phyloP scores from a whole-genome alignment of 2,797 vertebrate species.

The Eurystomus glaucurus region DNA sequence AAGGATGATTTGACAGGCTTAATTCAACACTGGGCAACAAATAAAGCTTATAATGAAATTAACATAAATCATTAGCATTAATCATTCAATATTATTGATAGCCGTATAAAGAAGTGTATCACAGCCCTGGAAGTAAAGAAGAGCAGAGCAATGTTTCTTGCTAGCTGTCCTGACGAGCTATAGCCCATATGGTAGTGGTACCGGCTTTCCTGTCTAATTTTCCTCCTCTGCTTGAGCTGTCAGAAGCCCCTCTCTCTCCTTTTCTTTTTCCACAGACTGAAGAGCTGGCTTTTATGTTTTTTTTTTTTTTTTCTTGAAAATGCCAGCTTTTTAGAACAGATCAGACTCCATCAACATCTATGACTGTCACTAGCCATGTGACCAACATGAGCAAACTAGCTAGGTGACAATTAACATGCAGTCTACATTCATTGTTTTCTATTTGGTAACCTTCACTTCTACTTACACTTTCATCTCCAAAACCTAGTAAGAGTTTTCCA shows the following conservation, averaged over 20 bases:
- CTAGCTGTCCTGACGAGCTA: constrained; percentile 79
- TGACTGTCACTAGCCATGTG: constrained; percentile 66
- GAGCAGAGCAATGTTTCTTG: constrained; percentile 73
- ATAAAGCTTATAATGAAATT: constrained; percentile 87
- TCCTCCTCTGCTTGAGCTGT: constrained; percentile 78
- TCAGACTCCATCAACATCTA: constrained; percentile 71
- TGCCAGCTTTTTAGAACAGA: constrained; percentile 63
- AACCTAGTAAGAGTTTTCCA: background rate
- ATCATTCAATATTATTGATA: constrained; percentile 84
- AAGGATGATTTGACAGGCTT: constrained; percentile 82
- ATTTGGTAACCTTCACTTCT: constrained; percentile 70
- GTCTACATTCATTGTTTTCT: constrained; percentile 71
- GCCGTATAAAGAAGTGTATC: constrained; percentile 77
- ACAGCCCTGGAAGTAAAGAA: constrained; percentile 70
- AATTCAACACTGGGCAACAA: constrained; percentile 83
- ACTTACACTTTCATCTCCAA: constrained; percentile 31
- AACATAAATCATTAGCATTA: constrained; percentile 87
- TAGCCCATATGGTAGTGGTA: constrained; percentile 67
- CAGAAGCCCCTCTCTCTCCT: constrained; percentile 48
- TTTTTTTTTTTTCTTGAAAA: background rate
- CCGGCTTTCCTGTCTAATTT: constrained; percentile 77
- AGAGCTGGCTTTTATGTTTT: background rate
- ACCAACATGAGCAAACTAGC: constrained; percentile 31
- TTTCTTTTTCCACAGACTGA: constrained; percentile 42
- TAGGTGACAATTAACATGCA: constrained; percentile 70